Base-by-base conservation (phyloP, 2,797 vertebrate species). In the Picus viridis region DNA sequence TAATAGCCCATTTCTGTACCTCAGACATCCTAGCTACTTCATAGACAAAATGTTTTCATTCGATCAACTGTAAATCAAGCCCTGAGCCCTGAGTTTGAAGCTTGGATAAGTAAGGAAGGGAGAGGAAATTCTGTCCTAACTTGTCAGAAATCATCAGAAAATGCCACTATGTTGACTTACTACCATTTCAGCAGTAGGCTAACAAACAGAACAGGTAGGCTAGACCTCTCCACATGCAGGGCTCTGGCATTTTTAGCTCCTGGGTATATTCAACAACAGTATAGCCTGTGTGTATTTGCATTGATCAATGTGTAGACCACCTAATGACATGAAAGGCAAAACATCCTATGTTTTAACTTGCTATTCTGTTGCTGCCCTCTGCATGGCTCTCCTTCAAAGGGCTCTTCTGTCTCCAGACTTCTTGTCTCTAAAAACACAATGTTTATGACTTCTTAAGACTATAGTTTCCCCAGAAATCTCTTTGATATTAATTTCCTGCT, bases 81-180 rank as follows among this genome's bases (percentile, higher is more conserved):
- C 43, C 27, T 24, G 45, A 80, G 34, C 23, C 24, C 41, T 2
- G 43, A 90, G 29, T 62, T 39, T 71, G 56, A 84, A 93, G 57
- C 74, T 93, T 15, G 4, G 17, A 29, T 75, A 88, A 86, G 47
- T 29, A 74, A 53, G 36, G 47, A 80, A 64, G 30, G 70, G 62
- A 93, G 67, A 96, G 65, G 77, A 59, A 86, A 76, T 75, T 92
- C 89, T 95, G 77, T 94, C 94, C 88, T 36, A 76, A 58, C 67
- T 94, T 90, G 61, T 89, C 93, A 89, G 73, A 93, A 94, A 93
- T 91, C 89, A 70, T 68, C 70, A 94, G 93, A 96, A 95, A 96
- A 94, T 88, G 68, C 89, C 93, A 91, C 41, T n/a, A 64, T 19
- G 63, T 83, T 92, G 79, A 78, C 76, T 95, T 75, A 61, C 83